Evolutionary conservation across 2,888 invertebrate species (phyloP).

Genomic region (Chrysopilus asiliformis): DNA sequence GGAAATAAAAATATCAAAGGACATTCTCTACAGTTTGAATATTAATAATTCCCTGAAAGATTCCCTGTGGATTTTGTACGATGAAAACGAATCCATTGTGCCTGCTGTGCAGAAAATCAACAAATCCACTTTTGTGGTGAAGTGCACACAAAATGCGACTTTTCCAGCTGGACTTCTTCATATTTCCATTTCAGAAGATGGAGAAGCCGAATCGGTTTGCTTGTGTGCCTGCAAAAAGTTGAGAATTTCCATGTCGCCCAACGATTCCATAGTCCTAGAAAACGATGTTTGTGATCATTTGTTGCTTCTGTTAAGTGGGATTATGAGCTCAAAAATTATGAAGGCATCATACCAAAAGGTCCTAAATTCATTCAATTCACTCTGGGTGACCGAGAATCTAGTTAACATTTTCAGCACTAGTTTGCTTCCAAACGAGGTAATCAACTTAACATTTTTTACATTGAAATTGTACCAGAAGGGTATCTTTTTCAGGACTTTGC

Average conservation of each 20-base stretch:
- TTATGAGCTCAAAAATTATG: slow-evolving; percentile 24
- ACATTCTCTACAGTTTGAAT: slow-evolving; percentile 28
- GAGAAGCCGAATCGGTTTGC: slow-evolving; percentile 13
- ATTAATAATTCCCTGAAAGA: slow-evolving; percentile 25
- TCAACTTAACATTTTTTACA: background rate
- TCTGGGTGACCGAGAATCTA: slow-evolving; percentile 20
- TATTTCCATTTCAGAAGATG: slow-evolving; percentile 24
- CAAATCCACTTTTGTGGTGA: slow-evolving; percentile 27
- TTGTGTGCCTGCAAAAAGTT: slow-evolving; percentile 31
- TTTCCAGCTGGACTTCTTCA: slow-evolving; percentile 31
- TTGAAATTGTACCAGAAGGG: background rate
- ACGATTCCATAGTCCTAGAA: slow-evolving; percentile 24
- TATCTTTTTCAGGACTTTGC: slow-evolving; percentile 16
- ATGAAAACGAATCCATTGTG: slow-evolving; percentile 21
- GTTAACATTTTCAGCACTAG: background rate
- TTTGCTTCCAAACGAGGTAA: slow-evolving; percentile 9
- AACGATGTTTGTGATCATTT: slow-evolving; percentile 34
- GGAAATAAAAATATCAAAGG: slow-evolving; percentile 22
- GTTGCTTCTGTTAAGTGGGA: slow-evolving; percentile 27
- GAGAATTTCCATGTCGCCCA: slow-evolving; percentile 27
- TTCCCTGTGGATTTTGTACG: slow-evolving; percentile 27
- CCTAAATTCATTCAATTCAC: slow-evolving; percentile 23
- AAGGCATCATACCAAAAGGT: slow-evolving; percentile 26
- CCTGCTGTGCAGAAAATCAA: slow-evolving; percentile 30
- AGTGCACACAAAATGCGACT: slow-evolving; percentile 24